Evolutionary conservation across 23 tunicate species (phyloP), one percentile per base, ranked within the genome.

Genomic region (Oikopleura albicans): DNA sequence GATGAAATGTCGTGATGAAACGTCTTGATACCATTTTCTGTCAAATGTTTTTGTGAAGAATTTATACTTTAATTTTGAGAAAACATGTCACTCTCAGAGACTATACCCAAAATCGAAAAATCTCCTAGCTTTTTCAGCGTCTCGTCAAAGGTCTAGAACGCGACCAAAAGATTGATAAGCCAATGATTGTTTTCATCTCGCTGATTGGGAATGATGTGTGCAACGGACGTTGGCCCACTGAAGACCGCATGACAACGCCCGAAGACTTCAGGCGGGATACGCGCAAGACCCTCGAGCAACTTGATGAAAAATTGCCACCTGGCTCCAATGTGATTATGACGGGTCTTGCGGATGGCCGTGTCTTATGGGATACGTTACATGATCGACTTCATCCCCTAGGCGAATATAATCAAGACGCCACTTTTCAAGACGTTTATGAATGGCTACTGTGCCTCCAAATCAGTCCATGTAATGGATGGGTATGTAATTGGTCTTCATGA

Each of bases 301-400:
- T 71, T 16, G 79, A 71, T 16, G 35, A 34, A 29, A 71, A 12
- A 2, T n/a, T 71, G 4, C 79, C 79, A 4, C 4, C 28, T 2
- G 79, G 79, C 2, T 12, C 31, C 29, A 4, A 16, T 12, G 79
- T 71, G 28, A n/a, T 71, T 4, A n/a, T 71, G 79, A 71, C 79
- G 28, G 79, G 79, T n/a, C 79, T 71, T 16, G 79, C 79, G 28
- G 31, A 71, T 4, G 79, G 79, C 2, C 4, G 33, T 2, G 4
- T 71, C 31, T 29, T 71, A 4, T 71, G 27, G 27, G 79, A 71
- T 12, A 71, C 33, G 28, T 35, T 71, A 71, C 4, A 4, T 71
- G 79, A 71, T 16, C 79, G 97, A 41, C 39, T 86, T 22, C 97
- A 92, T 83, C 93, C 93, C 8, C 76, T 92, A 8, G 97, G 97